Conservation (phyloP, 1,140 invertebrate species). For the Calliphora vicina region DNA sequence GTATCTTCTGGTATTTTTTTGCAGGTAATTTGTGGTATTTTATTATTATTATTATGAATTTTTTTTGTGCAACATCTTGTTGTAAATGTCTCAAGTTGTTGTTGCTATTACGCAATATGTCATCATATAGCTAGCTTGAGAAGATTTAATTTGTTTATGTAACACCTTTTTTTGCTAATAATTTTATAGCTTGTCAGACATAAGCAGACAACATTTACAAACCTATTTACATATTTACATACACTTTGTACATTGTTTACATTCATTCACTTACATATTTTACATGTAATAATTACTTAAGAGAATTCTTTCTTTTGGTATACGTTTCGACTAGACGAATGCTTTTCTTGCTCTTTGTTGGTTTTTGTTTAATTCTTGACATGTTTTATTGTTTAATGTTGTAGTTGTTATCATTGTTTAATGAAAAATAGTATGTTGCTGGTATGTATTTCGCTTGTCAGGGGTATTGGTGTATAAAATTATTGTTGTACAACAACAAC, state of each 20-base stretch:
- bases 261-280: background rate
- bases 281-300: background rate
- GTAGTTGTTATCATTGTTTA: too few species aligned
- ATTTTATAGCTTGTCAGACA: background rate
- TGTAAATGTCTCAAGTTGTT: background rate
- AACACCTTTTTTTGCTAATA: background rate
- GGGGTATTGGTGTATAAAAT: too few species aligned
- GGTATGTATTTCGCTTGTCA: too few species aligned
- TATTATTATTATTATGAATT: background rate
- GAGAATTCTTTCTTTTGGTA: background rate
- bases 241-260: too few species aligned
- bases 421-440: too few species aligned
- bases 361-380: too few species aligned
- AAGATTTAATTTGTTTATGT: slow-evolving; percentile 30
- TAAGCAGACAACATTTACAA: background rate
- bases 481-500: too few species aligned
- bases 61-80: background rate
- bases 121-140: slow-evolving; percentile 16
- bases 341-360: too few species aligned
- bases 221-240: background rate
- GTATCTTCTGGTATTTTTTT: background rate
- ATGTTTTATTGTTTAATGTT: too few species aligned
- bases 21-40: slow-evolving; percentile 25
- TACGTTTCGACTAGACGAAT: too few species aligned
- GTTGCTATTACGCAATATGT: slow-evolving; percentile 17